Evolutionary conservation across 1,140 invertebrate species (phyloP), one percentile per base, ranked within the genome.

Genomic region (Liolophura sinensis): DNA sequence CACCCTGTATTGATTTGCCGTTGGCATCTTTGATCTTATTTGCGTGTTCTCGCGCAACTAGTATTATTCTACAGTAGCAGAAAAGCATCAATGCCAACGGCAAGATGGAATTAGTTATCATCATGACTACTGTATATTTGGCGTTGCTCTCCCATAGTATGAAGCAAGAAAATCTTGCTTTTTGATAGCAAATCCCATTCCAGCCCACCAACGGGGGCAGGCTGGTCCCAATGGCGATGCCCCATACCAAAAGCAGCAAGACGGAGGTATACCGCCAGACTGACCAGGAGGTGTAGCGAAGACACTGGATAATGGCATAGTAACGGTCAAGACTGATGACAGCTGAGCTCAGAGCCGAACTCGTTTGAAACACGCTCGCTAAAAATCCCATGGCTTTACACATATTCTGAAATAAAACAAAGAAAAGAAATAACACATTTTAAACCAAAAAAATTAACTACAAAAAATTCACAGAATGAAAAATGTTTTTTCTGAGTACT

Each of bases 281-380:
- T 18, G 68, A 64, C 71, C 68, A 73, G 46, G 69, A 66, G 5
- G 71, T 68, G 51, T 75, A 73, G 16, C 61, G 58, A 11, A 75
- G 62, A 48, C 73, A 75, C 48, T 75, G 69, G 15, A 73, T 69
- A n/a, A 75, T 75, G 50, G 73, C 69, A 6, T 69, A 60, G 61
- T 73, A 75, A 15, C 73, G 62, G 47, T 75, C 73, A 9, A 75
- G 18, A 15, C 71, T 67, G 20, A 75, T 69, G 22, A 51, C 65
- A 22, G 68, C 64, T 1, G 68, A 58, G 9, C 71, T 68, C 52
- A 67, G 48, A 24, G 65, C 67, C 15, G 71, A 73, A 1, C 54
- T 65, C 11, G 66, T 40, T 11, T 62, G 54, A 14, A 75, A 68
- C 0, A 71, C n/a, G 25, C 55, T 62, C 4, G 49, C 58, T 47